phyloP scores from a whole-genome alignment of 2,797 vertebrate species.

The Yasuhikotakia modesta region DNA sequence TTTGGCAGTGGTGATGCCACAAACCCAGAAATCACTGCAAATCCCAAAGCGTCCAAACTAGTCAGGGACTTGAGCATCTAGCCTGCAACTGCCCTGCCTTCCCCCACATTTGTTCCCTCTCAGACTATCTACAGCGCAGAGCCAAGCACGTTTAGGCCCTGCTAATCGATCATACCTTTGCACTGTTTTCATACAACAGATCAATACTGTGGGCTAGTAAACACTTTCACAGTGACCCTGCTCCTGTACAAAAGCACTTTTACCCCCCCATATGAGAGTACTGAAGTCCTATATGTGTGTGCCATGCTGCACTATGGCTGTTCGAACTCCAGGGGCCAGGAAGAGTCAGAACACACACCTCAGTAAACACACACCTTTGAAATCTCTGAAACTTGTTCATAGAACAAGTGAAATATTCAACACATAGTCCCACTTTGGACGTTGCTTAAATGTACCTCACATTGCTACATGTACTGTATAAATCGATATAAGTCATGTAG shows the following conservation, averaged over 20 bases:
- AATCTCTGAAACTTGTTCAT: constrained; percentile 6
- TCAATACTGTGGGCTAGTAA: constrained; percentile 55
- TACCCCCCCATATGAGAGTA: constrained; percentile 1
- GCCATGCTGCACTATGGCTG: constrained; percentile 3
- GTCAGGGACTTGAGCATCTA: not conserved
- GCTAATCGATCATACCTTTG: constrained; percentile 64
- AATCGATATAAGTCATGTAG: too few relatives aligned
- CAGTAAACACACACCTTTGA: constrained; percentile 21
- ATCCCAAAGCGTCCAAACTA: not conserved
- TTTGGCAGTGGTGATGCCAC: not conserved
- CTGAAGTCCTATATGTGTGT: not conserved
- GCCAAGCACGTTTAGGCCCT: constrained; percentile 50
- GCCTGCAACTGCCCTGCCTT: not conserved
- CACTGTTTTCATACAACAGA: constrained; percentile 60
- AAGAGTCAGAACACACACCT: constrained; percentile 31
- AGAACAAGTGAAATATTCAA: not conserved
- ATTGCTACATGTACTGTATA: constrained; percentile 1
- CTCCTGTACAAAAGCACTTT: constrained; percentile 14
- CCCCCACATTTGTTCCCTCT: constrained; percentile 25
- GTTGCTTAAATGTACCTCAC: not conserved
- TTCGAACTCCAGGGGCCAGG: not conserved
- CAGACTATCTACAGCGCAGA: constrained; percentile 46
- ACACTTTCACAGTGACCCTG: constrained; percentile 49
- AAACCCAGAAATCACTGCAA: not conserved
- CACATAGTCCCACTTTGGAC: not conserved